Base-by-base conservation (phyloP, 2,888 invertebrate species). In the Nycteola revayana region DNA sequence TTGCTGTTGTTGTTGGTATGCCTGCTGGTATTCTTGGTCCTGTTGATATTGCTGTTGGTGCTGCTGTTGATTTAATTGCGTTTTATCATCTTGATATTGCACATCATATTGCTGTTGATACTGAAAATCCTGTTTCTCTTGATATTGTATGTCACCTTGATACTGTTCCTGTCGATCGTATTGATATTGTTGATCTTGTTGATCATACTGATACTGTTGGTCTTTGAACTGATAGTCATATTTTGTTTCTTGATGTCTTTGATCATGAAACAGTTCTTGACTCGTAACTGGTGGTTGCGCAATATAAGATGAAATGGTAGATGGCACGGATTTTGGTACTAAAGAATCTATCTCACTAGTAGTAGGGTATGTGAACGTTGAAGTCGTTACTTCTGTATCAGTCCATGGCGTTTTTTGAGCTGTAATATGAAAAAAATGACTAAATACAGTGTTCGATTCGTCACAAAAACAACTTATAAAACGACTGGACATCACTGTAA, bases 361-460 rank as follows among this genome's bases (percentile, higher is more conserved):
- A 24, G 67, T 66, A 42, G 79, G 71, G 60, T 84, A 86, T 25
- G 79, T 75, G 64, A 83, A 83, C 50, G 82, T 78, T 21, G 75
- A 59, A 2, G 21, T 14, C 36, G 67, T 60, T 36, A 64, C 68
- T 37, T 87, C 87, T 21, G 75, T 56, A 60, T 86, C 86, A 49
- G 74, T 76, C 86, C 85, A 87, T 46, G 83, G 60, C 32, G 84
- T 57, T 66, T 85, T 86, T 72, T 86, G 87, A 71, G 83, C 88
- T 88, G 87, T 42, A 86, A 88, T 46, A 53, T 75, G 70, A 57
- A 70, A 76, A 32, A 75, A 61, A 45, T 59, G 54, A 59, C 68
- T 73, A 42, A 77, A 74, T 54, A 77, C 42, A 49, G 63, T 66
- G 41, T 57, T 59, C 4, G 66, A 55, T 17, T 67, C 54, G 14